These are phyloP conservation scores for Phrynocephalus forsythii DNA, from an alignment of 2,797 vertebrate genomes.

Conservation along the genomic window DNA sequence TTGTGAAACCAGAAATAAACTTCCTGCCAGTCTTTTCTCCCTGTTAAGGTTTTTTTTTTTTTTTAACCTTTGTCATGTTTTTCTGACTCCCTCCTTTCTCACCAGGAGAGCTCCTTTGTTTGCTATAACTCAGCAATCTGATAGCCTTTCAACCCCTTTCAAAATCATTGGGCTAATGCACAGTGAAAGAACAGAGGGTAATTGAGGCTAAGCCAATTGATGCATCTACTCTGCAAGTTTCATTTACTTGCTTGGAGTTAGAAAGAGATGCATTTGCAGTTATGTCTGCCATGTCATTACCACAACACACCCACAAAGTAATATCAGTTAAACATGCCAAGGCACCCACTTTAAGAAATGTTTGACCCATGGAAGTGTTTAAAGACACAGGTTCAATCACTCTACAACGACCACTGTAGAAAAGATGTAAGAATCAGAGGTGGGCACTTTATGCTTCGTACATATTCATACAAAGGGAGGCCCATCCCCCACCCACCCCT, in stretches of 20 bases:
- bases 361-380: not conserved
- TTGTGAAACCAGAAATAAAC: constrained; percentile 50
- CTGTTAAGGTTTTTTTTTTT: not conserved
- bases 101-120: constrained; percentile 11
- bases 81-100: not conserved
- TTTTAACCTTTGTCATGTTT: constrained; percentile 16
- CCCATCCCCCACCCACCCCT: too few species aligned
- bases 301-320: not conserved
- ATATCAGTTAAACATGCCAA: not conserved
- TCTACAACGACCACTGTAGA: too few species aligned
- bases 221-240: not conserved
- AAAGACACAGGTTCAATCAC: not conserved
- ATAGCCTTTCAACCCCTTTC: not conserved
- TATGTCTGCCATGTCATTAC: not conserved
- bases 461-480: too few species aligned
- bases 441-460: too few species aligned
- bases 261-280: not conserved
- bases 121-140: not conserved
- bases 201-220: not conserved
- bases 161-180: not conserved
- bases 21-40: constrained; percentile 20
- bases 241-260: not conserved
- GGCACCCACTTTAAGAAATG: not conserved
- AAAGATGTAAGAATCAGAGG: not conserved
- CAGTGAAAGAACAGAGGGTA: not conserved